Conservation (phyloP, 1,140 invertebrate species). For the Drosophila subobscura region DNA sequence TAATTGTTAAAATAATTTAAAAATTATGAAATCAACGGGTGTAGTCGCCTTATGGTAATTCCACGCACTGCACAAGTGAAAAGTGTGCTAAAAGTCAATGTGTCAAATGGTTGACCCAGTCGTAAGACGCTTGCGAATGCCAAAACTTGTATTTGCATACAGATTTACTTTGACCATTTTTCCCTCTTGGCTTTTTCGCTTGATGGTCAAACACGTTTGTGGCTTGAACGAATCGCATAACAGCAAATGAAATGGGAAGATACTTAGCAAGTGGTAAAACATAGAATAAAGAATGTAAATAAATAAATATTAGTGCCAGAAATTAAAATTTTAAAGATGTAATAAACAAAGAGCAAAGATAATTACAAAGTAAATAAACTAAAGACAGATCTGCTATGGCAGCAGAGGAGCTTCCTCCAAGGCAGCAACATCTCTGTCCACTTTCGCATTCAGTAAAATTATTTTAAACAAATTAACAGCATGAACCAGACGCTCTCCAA, state of each 20-base stretch:
- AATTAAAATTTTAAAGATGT: neutral
- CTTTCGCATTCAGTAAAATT: no score
- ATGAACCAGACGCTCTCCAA: no score
- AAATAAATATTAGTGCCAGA: neutral
- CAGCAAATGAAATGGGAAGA: neutral
- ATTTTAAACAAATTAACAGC: no score
- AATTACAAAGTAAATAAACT: no score
- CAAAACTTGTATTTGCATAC: slow-evolving; percentile 41
- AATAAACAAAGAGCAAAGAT: no score
- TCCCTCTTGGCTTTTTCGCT: neutral
- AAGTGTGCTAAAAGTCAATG: slow-evolving; percentile 42
- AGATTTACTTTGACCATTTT: neutral
- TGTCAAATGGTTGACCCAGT: slow-evolving; percentile 42
- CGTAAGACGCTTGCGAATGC: slow-evolving; percentile 20
- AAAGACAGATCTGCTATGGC: no score
- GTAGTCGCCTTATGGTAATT: no score
- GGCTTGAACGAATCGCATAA: neutral
- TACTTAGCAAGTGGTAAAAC: neutral
- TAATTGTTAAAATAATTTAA: no score
- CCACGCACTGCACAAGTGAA: slow-evolving; percentile 1
- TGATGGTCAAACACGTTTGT: slow-evolving; percentile 37
- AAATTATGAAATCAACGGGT: no score
- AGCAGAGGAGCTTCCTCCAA: no score
- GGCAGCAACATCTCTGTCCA: no score
- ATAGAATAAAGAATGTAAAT: neutral